Conservation (phyloP, 2,113 vertebrate genomes). For the Cyphomyrus plagiostoma region DNA sequence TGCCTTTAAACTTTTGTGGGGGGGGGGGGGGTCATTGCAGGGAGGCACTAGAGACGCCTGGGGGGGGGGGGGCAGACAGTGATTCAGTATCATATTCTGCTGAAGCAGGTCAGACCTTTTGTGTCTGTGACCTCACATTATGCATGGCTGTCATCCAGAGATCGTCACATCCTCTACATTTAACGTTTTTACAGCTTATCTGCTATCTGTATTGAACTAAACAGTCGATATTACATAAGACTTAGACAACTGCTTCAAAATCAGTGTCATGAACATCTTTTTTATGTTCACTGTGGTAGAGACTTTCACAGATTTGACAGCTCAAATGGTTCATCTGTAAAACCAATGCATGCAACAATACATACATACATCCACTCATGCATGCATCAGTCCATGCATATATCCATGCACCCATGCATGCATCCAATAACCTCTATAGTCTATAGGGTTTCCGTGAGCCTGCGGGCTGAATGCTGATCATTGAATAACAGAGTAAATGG, state of each 20-base stretch:
- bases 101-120: not conserved
- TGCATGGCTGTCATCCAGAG: not conserved
- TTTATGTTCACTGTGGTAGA: not conserved
- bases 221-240: not conserved
- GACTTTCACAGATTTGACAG: not conserved
- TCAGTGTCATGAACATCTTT: not conserved
- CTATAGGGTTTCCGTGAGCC: not conserved
- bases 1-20: too few relatives aligned
- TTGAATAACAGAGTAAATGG: not conserved
- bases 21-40: not conserved
- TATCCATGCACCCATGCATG: not conserved
- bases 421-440: not conserved
- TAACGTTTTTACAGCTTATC: not conserved
- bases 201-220: not conserved
- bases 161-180: not conserved
- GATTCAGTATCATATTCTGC: not conserved
- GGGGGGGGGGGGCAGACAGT: not conserved
- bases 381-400: not conserved
- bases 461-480: not conserved
- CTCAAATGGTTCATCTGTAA: not conserved
- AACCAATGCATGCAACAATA: not conserved
- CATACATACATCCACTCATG: not conserved
- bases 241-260: not conserved
- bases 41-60: not conserved
- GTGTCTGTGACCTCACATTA: not conserved